Evolutionary conservation across 2,888 invertebrate genomes (phyloP), one percentile per base, ranked within the genome.

Genomic region (Azorinus chamasolen): DNA sequence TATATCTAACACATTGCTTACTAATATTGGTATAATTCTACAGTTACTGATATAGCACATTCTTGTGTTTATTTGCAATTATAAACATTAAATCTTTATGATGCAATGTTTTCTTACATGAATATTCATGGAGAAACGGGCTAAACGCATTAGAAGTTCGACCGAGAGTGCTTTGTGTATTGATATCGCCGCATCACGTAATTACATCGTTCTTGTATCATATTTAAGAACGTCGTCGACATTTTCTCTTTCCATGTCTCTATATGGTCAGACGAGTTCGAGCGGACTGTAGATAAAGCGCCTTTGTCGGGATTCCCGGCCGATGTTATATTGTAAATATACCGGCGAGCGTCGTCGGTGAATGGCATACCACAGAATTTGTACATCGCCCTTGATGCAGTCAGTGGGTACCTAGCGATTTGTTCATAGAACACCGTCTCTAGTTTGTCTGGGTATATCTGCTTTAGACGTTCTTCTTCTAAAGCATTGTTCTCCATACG

Each of bases 201-300:
- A 45, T 79, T 63, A 41, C 79, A 79, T 14, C 75, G 22, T 14
- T 64, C 58, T 22, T 75, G 54, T 27, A 75, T 62, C 2, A 61
- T 46, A 6, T 75, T 55, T 12, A 68, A 59, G 32, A 72, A 72
- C 10, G 27, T 46, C 5, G 6, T 48, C 3, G 25, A 39, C 72
- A 69, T 69, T 48, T 27, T 58, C 4, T 20, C 53, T 48, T 68
- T 79, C 83, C 83, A 83, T 0, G 71, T 37, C 27, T 78, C 65
- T 0, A 70, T 50, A 51, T 79, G 79, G 25, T 69, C 71, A 20
- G 77, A 70, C 0, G 83, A 83, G 45, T 83, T 83, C 1, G 76
- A 54, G 12, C 83, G 69, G 5, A 68, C 62, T 8, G 79, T 74
- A 20, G 74, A 74, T 16, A 71, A 74, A 3, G 27, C 37, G 27